These are phyloP conservation scores for Daboia siamensis DNA, from an alignment of 2,113 vertebrate species.

Conservation along the genomic window DNA sequence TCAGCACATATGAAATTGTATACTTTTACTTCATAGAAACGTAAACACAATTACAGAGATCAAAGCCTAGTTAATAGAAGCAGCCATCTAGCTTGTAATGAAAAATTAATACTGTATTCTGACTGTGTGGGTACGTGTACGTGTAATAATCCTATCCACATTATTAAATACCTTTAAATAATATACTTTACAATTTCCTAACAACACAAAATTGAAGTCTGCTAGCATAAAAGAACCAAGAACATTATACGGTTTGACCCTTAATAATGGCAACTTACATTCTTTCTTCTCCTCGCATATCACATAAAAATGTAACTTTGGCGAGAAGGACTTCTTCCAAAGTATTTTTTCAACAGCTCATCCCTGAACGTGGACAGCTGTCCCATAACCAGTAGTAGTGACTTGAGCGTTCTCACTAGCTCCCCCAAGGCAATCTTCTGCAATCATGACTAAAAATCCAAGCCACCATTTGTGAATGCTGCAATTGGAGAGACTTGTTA, in stretches of 20 bases:
- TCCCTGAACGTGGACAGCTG: background rate
- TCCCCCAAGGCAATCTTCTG: background rate
- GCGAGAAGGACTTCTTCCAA: background rate
- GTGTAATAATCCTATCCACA: background rate
- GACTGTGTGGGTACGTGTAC: background rate
- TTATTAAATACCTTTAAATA: no score
- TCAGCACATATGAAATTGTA: background rate
- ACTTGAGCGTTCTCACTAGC: background rate
- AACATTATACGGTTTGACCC: background rate
- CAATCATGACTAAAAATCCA: background rate
- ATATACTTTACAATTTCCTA: no score
- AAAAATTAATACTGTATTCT: background rate
- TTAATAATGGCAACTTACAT: background rate
- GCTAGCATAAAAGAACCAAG: background rate
- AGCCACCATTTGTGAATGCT: background rate
- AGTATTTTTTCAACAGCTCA: background rate
- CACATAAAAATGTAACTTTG: background rate
- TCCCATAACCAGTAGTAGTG: background rate
- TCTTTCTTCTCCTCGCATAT: background rate
- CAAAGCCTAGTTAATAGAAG: background rate
- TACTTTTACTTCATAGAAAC: background rate
- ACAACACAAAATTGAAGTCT: background rate
- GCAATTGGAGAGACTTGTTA: background rate
- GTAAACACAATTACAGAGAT: background rate
- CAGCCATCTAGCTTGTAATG: background rate